Evolutionary conservation across 92 coral and sea anemone species (phyloP).

Genomic region (Parazoanthus atlanticus): DNA sequence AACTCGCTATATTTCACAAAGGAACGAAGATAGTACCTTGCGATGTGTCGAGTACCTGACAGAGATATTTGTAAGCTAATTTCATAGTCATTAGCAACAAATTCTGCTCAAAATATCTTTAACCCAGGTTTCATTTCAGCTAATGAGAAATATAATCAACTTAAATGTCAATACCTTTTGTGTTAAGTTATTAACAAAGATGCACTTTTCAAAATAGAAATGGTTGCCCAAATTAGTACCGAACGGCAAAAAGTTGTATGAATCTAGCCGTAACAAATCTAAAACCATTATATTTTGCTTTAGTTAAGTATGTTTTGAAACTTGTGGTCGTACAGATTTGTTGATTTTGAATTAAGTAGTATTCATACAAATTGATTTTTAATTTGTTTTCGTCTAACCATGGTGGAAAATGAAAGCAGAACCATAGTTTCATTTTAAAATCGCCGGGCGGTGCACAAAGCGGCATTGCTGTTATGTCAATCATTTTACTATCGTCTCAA

Average conservation of each 20-base stretch:
- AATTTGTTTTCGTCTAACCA: background rate
- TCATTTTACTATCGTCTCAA: background rate
- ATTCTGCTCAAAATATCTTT: background rate
- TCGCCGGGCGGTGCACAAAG: background rate
- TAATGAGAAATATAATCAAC: background rate
- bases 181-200: background rate
- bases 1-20: background rate
- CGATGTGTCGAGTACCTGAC: background rate
- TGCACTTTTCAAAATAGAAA: background rate
- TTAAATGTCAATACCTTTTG: background rate
- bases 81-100: background rate
- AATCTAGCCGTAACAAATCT: background rate
- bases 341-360: too few species aligned
- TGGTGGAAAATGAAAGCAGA: background rate
- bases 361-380: background rate
- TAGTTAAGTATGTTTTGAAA: background rate
- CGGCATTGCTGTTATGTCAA: background rate
- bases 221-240: background rate
- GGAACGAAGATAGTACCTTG: background rate
- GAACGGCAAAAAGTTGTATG: background rate
- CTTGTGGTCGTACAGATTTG: background rate
- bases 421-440: background rate
- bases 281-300: background rate
- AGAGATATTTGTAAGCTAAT: background rate
- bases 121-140: background rate